Evolutionary conservation across 2,113 vertebrate genomes (phyloP), one percentile per base, ranked within the genome.

Genomic region (Hylia prasina): DNA sequence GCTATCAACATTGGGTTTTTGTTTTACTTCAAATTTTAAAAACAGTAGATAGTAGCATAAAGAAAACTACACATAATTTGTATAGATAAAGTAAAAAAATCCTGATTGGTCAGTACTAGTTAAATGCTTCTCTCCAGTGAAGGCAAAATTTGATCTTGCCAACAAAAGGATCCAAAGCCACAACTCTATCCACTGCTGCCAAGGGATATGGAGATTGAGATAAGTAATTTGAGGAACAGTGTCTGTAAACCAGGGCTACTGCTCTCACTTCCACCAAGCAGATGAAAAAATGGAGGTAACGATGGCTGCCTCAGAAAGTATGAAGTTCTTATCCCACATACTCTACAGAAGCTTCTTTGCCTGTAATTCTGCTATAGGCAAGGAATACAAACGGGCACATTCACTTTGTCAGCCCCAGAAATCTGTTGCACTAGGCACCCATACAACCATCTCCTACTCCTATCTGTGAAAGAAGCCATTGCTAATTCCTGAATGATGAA

Each of bases 401-500:
- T 84, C 45, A 50, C 23, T 80, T 58, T 33, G 9, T 33, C 54
- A 42, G 13, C 3, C 21, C 25, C 27, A 84, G 50, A 91, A 87
- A 63, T 54, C 22, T 61, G 19, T 24, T 86, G 37, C 37, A 90
- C 14, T 56, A 47, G 27, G n/a, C 40, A 95, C n/a, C 33, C 14
- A 22, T 0, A 5, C 0, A 0, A 63, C 30, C 1, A 0, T 50
- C 65, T 87, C 60, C 54, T 13, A 31, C 17, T 28, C 47, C 17
- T 31, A 31, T 20, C 20, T 79, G 15, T 60, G 60, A 70, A 63
- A 88, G 48, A 90, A 90, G 39, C 18, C 24, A 21, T 11, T 13
- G 7, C 12, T 83, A 61, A 61, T 19, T 73, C 53, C 35, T 54
- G 13, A 89, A 66, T 5, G 9, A 54, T 27, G 30, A 91, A 69